Evolutionary conservation across 2,113 vertebrate genomes (phyloP), one percentile per base, ranked within the genome.

Genomic region (Meles meles): DNA sequence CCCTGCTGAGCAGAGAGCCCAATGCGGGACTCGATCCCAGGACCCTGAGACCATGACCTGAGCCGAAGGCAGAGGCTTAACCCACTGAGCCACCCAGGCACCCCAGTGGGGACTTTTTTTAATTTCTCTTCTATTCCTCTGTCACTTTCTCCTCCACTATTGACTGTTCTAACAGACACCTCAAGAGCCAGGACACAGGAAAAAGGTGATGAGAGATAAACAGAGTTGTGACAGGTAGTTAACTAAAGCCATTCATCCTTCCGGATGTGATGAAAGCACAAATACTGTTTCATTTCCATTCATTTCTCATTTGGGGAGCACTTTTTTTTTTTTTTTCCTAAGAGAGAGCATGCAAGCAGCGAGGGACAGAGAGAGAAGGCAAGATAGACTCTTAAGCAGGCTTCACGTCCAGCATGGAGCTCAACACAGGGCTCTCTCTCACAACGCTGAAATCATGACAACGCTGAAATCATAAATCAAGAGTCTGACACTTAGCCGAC

Each of bases 401-500:
- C 67, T 69, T n/a, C 18, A 69, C 7, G 8, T n/a, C 34, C n/a
- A 37, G 34, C 67, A 69, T 37, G 67, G n/a, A 69, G 18, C 67
- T n/a, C 8, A 7, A 37, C 0, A 1, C 34, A 69, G 67, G 18
- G n/a, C 34, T 69, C 1, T 0, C 18, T 37, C 18, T 69, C 67
- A 69, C 34, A 37, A 37, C 18, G 7, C 67, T 69, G n/a, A 69
- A 69, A 69, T 69, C 67, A 37, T 69, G 34, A 69, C 34, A n/a
- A n/a, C n/a, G n/a, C n/a, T n/a, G n/a, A n/a, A n/a, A n/a, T n/a
- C 18, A 17, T n/a, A 69, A 69, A 69, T 21, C 67, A 69, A 69
- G 67, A 69, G 67, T 37, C 34, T 10, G 17, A 37, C 18, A 69
- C 18, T 69, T 69, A 69, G n/a, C 34, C 37, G 34, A 69, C 67